Percentiles rank a stretch among this genome's conserved stretches.
phyloP scores from a whole-genome alignment of 1,140 invertebrate species.

The Leptoteleia sp. region DNA sequence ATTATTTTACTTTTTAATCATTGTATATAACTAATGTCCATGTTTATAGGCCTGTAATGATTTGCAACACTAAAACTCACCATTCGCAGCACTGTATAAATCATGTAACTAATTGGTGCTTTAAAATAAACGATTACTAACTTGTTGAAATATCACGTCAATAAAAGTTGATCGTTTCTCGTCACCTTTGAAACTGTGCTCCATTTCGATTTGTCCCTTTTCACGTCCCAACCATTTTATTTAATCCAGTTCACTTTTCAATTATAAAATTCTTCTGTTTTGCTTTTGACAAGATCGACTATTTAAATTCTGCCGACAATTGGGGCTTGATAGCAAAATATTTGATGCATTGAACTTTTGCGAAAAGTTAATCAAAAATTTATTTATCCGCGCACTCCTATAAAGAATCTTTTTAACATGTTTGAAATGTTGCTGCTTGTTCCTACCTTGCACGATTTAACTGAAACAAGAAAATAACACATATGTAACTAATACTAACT shows the following conservation, averaged over 20 bases:
- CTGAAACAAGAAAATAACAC: neutral
- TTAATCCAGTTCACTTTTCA: slow-evolving; percentile 52
- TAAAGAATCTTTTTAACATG: slow-evolving; percentile 8
- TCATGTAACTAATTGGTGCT: slow-evolving; percentile 18
- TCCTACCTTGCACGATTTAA: neutral
- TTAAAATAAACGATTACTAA: slow-evolving; percentile 23
- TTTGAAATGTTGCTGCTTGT: slow-evolving; percentile 4
- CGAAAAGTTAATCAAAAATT: slow-evolving; percentile 38
- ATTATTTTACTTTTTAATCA: no score
- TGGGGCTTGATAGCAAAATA: slow-evolving; percentile 29
- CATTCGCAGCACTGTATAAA: no score
- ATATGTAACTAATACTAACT: neutral
- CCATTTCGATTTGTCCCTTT: slow-evolving; percentile 47
- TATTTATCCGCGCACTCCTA: slow-evolving; percentile 7
- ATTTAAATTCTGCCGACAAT: slow-evolving; percentile 49
- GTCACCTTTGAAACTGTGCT: slow-evolving; percentile 31
- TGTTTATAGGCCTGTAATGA: no score
- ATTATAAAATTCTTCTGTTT: slow-evolving; percentile 47
- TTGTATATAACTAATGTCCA: no score
- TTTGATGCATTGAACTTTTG: slow-evolving; percentile 28
- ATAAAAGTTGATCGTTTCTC: slow-evolving; percentile 44
- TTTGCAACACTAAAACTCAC: no score
- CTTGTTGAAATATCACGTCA: slow-evolving; percentile 29
- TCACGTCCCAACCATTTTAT: slow-evolving; percentile 26
- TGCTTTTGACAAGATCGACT: slow-evolving; percentile 44